Percentiles rank a stretch among this genome's conserved stretches.
Evolutionary conservation across 2,888 invertebrate genomes (phyloP).

Genomic region (Pachymerium ferrugineum): DNA sequence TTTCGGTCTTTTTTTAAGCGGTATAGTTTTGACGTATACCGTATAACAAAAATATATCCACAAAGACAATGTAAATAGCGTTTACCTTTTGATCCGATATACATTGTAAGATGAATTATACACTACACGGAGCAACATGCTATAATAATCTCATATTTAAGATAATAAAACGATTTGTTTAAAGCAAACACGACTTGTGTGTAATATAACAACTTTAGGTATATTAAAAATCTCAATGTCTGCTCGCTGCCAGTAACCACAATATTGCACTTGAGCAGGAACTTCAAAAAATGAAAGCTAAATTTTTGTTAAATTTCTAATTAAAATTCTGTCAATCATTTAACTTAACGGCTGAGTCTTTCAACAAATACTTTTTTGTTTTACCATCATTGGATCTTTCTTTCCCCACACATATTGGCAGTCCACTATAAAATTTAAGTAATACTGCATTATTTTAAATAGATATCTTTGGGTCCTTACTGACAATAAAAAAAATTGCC

Average conservation of each 20-base stretch:
- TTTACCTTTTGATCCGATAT: neutral
- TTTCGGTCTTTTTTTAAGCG: too few relatives aligned
- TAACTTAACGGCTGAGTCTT: neutral
- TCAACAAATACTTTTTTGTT: neutral
- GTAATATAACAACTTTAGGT: neutral
- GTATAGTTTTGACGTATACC: too few relatives aligned
- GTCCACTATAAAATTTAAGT: neutral
- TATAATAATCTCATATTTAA: neutral
- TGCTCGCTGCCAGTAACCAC: neutral
- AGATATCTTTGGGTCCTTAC: neutral
- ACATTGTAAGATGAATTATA: neutral
- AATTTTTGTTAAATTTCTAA: too few relatives aligned
- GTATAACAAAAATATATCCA: too few relatives aligned
- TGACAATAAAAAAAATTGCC: neutral
- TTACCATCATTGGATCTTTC: too few relatives aligned
- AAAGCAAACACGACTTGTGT: too few relatives aligned
- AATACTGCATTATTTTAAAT: constrained; percentile 13
- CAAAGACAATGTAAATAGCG: too few relatives aligned
- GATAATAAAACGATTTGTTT: neutral
- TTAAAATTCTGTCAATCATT: too few relatives aligned
- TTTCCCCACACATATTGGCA: too few relatives aligned
- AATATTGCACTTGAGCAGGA: constrained; percentile 8
- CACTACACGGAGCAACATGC: neutral
- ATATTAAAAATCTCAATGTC: neutral
- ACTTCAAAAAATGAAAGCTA: neutral